Evolutionary conservation across 2,797 vertebrate species (phyloP), one percentile per base, ranked within the genome.

Genomic region (Scarus forsteni): DNA sequence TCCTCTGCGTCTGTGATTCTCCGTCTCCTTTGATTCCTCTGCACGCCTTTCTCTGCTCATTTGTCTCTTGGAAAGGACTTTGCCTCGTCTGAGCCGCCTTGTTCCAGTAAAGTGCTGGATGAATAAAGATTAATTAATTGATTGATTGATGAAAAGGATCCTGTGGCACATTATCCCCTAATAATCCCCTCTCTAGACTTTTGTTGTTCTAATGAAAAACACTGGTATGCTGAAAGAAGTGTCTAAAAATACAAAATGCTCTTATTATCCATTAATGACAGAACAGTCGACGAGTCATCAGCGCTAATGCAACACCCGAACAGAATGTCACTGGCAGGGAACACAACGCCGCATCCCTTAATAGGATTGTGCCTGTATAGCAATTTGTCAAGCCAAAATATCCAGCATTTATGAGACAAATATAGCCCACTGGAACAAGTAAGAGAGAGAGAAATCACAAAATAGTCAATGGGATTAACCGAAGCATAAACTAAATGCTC

Each of bases 381-480:
- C 88, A 85, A 93, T 93, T 93, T 92, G 90, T 91, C 89, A 88
- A 92, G 92, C 87, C 89, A 82, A 90, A 92, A 92, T 88, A 92
- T 89, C 84, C 85, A 75, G 88, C 80, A 85, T 93, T 93, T 93
- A 90, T 72, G 81, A 85, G 89, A 92, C 86, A 90, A 92, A 94
- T 90, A 93, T 92, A 89, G 92, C 84, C 67, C 85, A 83, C 39
- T 75, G 74, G 77, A 88, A 89, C 85, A 88, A 92, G 80, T 90
- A 79, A 75, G 77, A 80, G 80, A 89, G 85, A 82, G 81, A 82
- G 81, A 82, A 90, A 87, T 92, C 88, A 86, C 85, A 87, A 89
- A 91, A 90, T 89, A 91, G 80, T 88, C 90, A 95, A 95, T 88
- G 62, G 93, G 94, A 95, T 95, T 95, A 94, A 86, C 75, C 12